Evolutionary conservation across 2,113 vertebrate species (phyloP).

Genomic region (Pygoscelis antarcticus): DNA sequence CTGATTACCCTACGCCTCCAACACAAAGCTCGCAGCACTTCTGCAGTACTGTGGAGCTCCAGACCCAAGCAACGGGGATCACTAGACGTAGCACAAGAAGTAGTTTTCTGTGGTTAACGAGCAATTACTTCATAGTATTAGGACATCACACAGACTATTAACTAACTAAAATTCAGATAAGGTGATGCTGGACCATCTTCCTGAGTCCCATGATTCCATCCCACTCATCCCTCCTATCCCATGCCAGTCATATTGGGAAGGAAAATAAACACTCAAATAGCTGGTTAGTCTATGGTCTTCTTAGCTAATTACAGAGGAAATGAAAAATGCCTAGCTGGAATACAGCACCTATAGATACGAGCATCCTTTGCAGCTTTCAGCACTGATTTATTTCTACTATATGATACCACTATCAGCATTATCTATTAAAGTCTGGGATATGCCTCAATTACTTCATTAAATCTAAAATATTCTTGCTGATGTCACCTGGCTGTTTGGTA

Average conservation of each 20-base stretch:
- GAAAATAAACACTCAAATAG: not conserved
- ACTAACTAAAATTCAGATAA: not conserved
- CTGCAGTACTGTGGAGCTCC: not conserved
- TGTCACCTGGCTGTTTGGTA: not conserved
- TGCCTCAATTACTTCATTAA: not conserved
- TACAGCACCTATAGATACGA: not conserved
- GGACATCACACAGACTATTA: not conserved
- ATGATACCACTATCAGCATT: not conserved
- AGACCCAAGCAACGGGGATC: not conserved
- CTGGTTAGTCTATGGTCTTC: not conserved
- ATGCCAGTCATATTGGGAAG: not conserved
- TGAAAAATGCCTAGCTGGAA: not conserved
- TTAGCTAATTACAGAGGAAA: not conserved
- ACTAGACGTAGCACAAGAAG: not conserved
- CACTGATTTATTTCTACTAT: not conserved
- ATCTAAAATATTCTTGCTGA: not conserved
- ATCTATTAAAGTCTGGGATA: not conserved
- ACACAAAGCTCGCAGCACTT: not conserved
- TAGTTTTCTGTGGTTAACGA: not conserved
- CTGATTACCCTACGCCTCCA: not conserved
- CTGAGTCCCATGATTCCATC: not conserved
- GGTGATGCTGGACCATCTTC: not conserved
- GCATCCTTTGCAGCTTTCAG: not conserved
- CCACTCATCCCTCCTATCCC: not conserved
- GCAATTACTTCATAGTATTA: not conserved